These are phyloP conservation scores for Seriola rivoliana DNA, from an alignment of 2,113 vertebrate genomes.

Conservation along the genomic window DNA sequence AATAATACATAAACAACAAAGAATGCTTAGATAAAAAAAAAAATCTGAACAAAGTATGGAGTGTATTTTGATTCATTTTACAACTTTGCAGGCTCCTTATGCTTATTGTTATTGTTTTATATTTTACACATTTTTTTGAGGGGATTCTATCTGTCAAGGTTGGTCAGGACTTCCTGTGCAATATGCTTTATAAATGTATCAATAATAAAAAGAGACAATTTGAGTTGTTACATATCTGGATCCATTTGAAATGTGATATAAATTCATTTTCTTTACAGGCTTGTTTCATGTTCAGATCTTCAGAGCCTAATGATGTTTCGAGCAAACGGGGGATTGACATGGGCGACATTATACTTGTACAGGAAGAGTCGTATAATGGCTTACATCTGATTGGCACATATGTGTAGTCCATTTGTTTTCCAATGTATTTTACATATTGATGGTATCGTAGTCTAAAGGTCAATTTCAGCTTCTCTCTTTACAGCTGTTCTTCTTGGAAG, in stretches of 20 bases:
- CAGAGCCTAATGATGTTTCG: no score
- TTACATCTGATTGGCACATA: background rate
- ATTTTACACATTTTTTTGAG: slow-evolving; percentile 39
- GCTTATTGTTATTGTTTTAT: slow-evolving; percentile 40
- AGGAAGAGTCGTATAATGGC: background rate
- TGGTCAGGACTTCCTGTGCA: slow-evolving; percentile 79
- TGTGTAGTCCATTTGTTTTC: no score
- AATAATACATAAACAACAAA: slow-evolving; percentile 21
- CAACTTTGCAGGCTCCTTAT: slow-evolving; percentile 7
- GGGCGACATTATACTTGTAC: no score
- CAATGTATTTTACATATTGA: no score
- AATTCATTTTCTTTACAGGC: background rate
- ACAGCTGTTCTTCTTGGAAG: background rate
- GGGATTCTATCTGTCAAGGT: slow-evolving; percentile 44
- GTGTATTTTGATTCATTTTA: slow-evolving; percentile 45
- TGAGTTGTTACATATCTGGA: slow-evolving; percentile 24
- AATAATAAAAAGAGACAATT: slow-evolving; percentile 73
- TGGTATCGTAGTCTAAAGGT: no score
- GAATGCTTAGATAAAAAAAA: background rate
- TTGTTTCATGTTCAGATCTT: no score
- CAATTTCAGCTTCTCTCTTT: background rate
- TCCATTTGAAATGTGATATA: no score
- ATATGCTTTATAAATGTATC: slow-evolving; percentile 79
- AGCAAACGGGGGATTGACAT: no score
- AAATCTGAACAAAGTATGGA: slow-evolving; percentile 46